Conservation (phyloP, 92 coral and sea anemone genomes). For the Bergia sp. region DNA sequence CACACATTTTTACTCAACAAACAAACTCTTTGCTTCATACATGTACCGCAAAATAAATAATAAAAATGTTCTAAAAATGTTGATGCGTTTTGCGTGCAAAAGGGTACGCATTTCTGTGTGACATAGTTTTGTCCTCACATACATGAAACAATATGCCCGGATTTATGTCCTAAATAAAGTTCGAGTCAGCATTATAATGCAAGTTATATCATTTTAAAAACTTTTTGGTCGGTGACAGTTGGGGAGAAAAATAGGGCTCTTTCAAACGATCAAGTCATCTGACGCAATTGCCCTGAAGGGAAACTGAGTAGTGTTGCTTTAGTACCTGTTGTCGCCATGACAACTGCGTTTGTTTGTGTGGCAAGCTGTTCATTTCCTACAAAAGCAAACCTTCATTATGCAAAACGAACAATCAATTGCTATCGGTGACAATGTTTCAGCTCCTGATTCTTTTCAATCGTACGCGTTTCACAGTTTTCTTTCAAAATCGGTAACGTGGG, state of each 20-base stretch:
- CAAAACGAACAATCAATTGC: slow-evolving; percentile 11
- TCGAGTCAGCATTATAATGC: background rate
- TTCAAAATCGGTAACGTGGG: background rate
- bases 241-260: background rate
- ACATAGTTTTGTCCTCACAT: background rate
- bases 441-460: background rate
- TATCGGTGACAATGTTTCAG: background rate
- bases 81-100: background rate
- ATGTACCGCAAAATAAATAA: background rate
- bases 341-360: slow-evolving; percentile 3
- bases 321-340: slow-evolving; percentile 13
- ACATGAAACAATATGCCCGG: background rate
- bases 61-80: background rate
- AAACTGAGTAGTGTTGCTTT: background rate
- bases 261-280: background rate
- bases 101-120: background rate
- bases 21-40: background rate
- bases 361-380: slow-evolving; percentile 33
- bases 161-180: background rate
- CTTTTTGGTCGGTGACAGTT: background rate
- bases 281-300: background rate
- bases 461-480: too few species aligned
- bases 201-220: background rate
- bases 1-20: background rate
- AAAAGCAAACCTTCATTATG: background rate